Percentiles rank a stretch among this genome's conserved stretches.
phyloP scores from a whole-genome alignment of 2,888 invertebrate species.

The Mesorhabditis sp. region DNA sequence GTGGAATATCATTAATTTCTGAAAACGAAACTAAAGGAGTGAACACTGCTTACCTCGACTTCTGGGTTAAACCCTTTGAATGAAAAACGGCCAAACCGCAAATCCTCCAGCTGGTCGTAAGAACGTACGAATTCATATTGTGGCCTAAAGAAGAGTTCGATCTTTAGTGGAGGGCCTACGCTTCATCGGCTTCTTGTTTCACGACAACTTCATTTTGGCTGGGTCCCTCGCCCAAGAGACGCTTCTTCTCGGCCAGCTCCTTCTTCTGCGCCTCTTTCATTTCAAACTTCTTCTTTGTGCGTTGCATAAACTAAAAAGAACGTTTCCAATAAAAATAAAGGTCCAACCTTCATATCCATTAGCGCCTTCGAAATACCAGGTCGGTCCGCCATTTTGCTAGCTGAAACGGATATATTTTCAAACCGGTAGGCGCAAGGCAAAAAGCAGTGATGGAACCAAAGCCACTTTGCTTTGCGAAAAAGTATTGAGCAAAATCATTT shows the following conservation, averaged over 20 bases:
- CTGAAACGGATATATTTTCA: too few relatives aligned
- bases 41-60: conserved; percentile 67
- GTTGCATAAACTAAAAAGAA: conserved; percentile 39
- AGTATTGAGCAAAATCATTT: too few relatives aligned
- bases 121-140: conserved; percentile 61
- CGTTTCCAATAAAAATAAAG: conserved; percentile 1
- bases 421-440: too few relatives aligned
- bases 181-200: conserved; percentile 9
- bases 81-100: conserved; percentile 80
- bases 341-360: conserved; percentile 2
- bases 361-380: not conserved
- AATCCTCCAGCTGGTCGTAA: conserved; percentile 73
- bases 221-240: not conserved
- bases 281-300: conserved; percentile 30
- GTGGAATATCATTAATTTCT: conserved; percentile 39
- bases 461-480: too few relatives aligned
- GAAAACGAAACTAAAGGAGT: conserved; percentile 13
- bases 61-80: conserved; percentile 89
- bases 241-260: conserved; percentile 17
- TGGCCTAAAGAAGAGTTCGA: not conserved
- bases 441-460: too few relatives aligned
- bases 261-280: conserved; percentile 22
- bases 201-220: not conserved
- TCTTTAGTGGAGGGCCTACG: not conserved
- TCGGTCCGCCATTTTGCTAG: too few relatives aligned